A percentile compares a stretch with the other conserved stretches of the same genome.
Conservation (phyloP, 2,113 vertebrate genomes). For the Pseudonaja textilis region DNA sequence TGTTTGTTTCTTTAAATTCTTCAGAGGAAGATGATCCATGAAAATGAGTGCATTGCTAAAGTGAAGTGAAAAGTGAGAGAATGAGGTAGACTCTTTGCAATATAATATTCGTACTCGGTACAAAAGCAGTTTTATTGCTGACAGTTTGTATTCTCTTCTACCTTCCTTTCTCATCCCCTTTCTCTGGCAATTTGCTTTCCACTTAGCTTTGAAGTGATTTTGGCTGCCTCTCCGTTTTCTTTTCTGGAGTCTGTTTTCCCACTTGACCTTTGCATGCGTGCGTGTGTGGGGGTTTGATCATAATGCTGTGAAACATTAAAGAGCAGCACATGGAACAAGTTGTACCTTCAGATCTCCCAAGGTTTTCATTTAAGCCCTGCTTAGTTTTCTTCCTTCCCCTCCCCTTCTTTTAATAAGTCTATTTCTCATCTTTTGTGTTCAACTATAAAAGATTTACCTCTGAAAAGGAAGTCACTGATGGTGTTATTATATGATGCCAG, state of each 20-base stretch:
- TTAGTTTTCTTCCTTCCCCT: background rate
- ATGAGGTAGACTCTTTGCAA: slow-evolving; percentile 39
- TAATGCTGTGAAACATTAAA: slow-evolving; percentile 11
- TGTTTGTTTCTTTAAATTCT: background rate
- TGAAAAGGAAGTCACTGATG: slow-evolving; percentile 24
- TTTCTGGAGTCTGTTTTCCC: background rate
- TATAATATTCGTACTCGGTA: slow-evolving; percentile 38
- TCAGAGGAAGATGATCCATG: background rate
- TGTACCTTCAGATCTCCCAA: rapidly evolving
- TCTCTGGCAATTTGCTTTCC: slow-evolving; percentile 17
- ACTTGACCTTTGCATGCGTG: slow-evolving; percentile 20
- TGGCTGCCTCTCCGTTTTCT: slow-evolving; percentile 19
- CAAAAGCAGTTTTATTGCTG: slow-evolving; percentile 38
- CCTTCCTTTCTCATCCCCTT: background rate
- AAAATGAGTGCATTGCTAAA: background rate
- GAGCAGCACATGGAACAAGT: slow-evolving; percentile 2
- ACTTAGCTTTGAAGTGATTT: slow-evolving; percentile 36
- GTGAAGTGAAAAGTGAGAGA: background rate
- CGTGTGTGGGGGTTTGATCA: background rate
- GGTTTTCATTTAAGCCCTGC: background rate
- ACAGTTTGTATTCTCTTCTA: slow-evolving; percentile 10
- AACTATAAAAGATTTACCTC: slow-evolving; percentile 14
- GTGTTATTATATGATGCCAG: slow-evolving; percentile 5
- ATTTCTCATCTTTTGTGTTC: background rate
- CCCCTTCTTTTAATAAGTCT: slow-evolving; percentile 1